Evolutionary conservation across 2,113 vertebrate genomes (phyloP).

Genomic region (Poeciliopsis turrubarensis): DNA sequence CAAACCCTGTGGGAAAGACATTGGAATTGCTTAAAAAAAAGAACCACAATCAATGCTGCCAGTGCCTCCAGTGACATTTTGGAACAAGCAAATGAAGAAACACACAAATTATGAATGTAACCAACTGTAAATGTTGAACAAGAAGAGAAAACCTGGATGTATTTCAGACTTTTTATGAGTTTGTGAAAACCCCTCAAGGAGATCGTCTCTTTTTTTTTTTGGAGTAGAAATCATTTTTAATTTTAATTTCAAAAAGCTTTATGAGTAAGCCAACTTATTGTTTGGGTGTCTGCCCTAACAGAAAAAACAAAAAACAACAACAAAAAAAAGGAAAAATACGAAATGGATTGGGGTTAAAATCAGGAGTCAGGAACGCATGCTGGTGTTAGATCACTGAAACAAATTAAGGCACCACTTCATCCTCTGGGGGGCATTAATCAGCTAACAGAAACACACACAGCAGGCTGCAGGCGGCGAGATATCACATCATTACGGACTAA

Average conservation of each 20-base stretch:
- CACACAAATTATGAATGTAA: neutral
- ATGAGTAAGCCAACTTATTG: neutral
- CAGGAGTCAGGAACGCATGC: neutral
- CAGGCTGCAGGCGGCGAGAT: constrained; percentile 34
- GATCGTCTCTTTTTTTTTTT: too few species aligned
- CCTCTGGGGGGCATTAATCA: constrained; percentile 64
- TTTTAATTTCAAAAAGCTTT: neutral
- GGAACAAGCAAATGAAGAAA: neutral
- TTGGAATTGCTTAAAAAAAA: too few species aligned
- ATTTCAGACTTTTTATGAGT: too few species aligned
- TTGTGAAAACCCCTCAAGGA: too few species aligned
- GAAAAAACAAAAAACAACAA: neutral
- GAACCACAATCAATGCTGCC: too few species aligned
- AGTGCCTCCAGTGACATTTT: neutral
- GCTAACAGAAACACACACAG: constrained; percentile 43
- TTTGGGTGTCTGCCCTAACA: neutral
- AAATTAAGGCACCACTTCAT: constrained; percentile 8
- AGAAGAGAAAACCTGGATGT: too few species aligned
- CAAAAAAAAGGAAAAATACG: neutral
- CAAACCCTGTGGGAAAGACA: too few species aligned
- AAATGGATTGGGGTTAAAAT: neutral
- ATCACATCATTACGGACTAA: constrained; percentile 43
- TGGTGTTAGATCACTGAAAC: constrained; percentile 17
- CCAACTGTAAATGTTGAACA: neutral
- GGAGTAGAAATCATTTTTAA: neutral